A percentile compares a stretch with the other conserved stretches of the same genome.
phyloP scores from a whole-genome alignment of 2,113 vertebrate species.

The Polyodon spathula region DNA sequence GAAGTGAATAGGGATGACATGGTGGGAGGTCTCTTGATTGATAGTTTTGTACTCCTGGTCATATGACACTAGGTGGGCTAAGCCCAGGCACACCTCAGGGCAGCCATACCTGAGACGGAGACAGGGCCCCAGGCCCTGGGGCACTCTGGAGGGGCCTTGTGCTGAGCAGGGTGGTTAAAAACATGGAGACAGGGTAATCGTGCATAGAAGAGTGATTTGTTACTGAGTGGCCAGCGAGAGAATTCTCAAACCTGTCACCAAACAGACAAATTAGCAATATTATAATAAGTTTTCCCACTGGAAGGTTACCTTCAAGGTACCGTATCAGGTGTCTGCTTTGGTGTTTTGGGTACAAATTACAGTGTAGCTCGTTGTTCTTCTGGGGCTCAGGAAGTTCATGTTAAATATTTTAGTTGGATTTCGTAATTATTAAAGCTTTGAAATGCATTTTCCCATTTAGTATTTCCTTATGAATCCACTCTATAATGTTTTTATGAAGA shows the following conservation, averaged over 20 bases:
- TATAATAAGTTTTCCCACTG: conserved; percentile 46
- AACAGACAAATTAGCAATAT: conserved; percentile 68
- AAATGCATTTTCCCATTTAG: no score
- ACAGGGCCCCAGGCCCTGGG: conserved; percentile 43
- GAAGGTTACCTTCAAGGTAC: conserved; percentile 42
- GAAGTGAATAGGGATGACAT: conserved; percentile 38
- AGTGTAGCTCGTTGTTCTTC: conserved; percentile 38
- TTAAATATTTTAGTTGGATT: no score
- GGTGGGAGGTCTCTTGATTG: conserved; percentile 53
- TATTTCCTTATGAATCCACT: no score
- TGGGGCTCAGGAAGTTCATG: not conserved
- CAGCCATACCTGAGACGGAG: conserved; percentile 49
- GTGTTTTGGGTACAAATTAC: conserved; percentile 37
- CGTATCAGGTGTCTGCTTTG: conserved; percentile 46
- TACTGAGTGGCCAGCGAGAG: conserved; percentile 53
- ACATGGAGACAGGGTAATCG: conserved; percentile 60
- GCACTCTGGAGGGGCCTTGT: conserved; percentile 43
- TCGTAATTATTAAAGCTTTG: no score
- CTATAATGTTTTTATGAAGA: no score
- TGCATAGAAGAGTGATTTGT: conserved; percentile 69
- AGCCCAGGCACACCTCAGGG: conserved; percentile 32
- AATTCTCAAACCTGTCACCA: conserved; percentile 64
- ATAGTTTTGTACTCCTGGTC: conserved; percentile 43
- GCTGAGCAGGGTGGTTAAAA: conserved; percentile 49
- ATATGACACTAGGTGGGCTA: conserved; percentile 44